These are phyloP conservation scores for Nephrotoma appendiculata DNA, from an alignment of 2,888 invertebrate species.

Conservation along the genomic window DNA sequence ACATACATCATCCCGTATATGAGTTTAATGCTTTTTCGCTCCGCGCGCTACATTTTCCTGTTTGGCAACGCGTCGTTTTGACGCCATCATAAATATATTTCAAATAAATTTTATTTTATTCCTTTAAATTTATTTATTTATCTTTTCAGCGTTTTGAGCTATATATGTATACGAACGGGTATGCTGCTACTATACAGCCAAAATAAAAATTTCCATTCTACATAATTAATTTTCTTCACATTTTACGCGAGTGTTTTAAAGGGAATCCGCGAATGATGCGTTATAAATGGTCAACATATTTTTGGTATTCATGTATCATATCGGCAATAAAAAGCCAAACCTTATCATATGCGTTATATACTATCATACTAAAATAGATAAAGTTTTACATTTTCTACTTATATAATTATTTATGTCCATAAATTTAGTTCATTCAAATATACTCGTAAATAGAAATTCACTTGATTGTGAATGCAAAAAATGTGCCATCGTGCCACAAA, in stretches of 20 bases:
- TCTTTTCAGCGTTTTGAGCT: not conserved
- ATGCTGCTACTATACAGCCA: not conserved
- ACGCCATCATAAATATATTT: constrained; percentile 7
- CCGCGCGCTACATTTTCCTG: constrained; percentile 8
- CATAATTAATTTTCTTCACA: not conserved
- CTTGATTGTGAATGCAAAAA: not conserved
- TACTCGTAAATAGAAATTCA: not conserved
- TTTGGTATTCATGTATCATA: not conserved
- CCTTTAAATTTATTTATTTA: not conserved
- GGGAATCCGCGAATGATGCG: not conserved
- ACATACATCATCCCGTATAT: not conserved
- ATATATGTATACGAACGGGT: not conserved
- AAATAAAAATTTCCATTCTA: not conserved
- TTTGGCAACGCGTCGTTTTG: constrained; percentile 10
- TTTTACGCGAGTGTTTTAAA: not conserved
- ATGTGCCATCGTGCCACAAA: not conserved
- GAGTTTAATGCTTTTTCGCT: not conserved
- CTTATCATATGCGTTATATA: not conserved
- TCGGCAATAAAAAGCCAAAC: not conserved
- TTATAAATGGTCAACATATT: not conserved
- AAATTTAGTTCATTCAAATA: not conserved
- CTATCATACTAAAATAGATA: not conserved
- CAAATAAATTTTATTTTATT: not conserved
- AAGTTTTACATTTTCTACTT: not conserved
- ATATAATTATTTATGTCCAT: not conserved